Evolutionary conservation across 2,113 vertebrate species (phyloP), one percentile per base, ranked within the genome.

Genomic region (Carassius gibelio): DNA sequence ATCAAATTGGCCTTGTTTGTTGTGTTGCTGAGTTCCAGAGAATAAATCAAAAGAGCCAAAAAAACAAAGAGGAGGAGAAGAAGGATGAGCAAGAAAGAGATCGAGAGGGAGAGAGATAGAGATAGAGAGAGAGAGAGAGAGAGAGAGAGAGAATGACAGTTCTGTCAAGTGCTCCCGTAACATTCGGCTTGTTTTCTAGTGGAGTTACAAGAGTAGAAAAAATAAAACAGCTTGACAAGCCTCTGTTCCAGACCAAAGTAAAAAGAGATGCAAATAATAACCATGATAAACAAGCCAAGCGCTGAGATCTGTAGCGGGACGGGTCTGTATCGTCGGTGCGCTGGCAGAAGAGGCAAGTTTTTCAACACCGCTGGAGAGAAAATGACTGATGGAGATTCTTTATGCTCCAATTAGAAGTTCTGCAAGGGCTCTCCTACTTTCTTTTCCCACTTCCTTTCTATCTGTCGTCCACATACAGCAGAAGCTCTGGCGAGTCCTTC

Each of bases 31-130:
- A 91, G 89, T 89, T 92, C 87, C 89, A 90, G 38, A 91, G 85
- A 86, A 62, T 85, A 81, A 83, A 92, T 91, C 84, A 91, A 90
- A 91, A 90, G 84, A 88, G 84, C 8, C 2, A 8, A 5, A 86
- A 75, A 68, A 83, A 85, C 79, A 87, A 86, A 84, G 38, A 84
- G 79, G 68, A 2, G 8, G 62, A 68, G 42, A 55, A 88, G 48
- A 50, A 13, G 77, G 84, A 84, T 55, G 85, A 30, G 57, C 45
- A 14, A 71, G 62, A 42, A 19, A 68, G 30, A 48, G 57, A 23
- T n/a, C n/a, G 17, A 59, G 66, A n/a, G 8, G n/a, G 17, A 59
- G 66, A 36, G 62, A 52, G 50, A 72, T 17, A 82, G 8, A 38
- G 17, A 59, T 50, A 36, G 42, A 52, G 50, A 71, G 62, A 42